Evolutionary conservation across 2,797 vertebrate genomes (phyloP).

Genomic region (Falco concolor): DNA sequence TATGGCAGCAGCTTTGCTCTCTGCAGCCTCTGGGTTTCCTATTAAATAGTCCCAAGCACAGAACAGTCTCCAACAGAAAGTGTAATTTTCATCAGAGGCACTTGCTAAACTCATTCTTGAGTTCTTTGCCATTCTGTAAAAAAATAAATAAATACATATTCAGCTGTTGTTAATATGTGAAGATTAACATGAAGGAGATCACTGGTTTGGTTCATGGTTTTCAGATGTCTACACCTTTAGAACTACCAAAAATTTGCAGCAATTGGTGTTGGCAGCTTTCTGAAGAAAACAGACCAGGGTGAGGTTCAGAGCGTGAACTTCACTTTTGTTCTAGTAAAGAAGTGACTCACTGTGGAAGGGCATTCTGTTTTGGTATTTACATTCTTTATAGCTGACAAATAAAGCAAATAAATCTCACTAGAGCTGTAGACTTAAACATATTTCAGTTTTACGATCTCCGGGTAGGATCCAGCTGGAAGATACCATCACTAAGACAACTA

Average conservation of each 20-base stretch:
- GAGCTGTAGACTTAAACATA: not conserved
- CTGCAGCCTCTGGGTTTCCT: constrained; percentile 92
- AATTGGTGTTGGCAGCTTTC: not conserved
- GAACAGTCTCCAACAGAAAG: constrained; percentile 97
- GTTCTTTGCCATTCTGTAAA: constrained; percentile 93
- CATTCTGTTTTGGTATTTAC: not conserved
- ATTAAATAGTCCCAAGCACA: constrained; percentile 99
- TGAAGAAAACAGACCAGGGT: not conserved
- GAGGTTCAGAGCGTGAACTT: not conserved
- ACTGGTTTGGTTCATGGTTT: not conserved
- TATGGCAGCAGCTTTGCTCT: constrained; percentile 96
- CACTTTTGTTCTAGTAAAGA: not conserved
- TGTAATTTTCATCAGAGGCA: constrained; percentile 92
- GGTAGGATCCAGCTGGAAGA: not conserved
- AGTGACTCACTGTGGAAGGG: not conserved
- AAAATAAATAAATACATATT: not conserved
- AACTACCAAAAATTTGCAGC: not conserved
- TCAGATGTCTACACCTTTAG: not conserved
- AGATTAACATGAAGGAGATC: not conserved
- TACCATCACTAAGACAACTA: not conserved
- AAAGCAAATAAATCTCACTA: not conserved
- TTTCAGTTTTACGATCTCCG: not conserved
- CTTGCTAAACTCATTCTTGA: constrained; percentile 91
- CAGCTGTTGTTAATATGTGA: not conserved
- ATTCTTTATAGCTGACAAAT: not conserved